Evolutionary conservation across 2,113 vertebrate species (phyloP).

Genomic region (Gymnobelideus leadbeateri): DNA sequence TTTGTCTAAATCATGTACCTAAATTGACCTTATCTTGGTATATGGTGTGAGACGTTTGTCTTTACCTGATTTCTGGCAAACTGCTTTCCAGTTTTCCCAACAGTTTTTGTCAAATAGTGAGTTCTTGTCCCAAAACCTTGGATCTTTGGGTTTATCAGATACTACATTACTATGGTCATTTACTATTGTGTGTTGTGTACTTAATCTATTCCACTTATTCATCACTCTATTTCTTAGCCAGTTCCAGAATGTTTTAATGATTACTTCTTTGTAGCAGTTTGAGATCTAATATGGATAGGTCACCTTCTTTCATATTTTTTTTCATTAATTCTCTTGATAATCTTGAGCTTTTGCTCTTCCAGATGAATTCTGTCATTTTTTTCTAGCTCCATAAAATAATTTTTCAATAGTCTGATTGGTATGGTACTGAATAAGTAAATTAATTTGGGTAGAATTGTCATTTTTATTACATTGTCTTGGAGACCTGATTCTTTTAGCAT

Average conservation of each 20-base stretch:
- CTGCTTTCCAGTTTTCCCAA: neutral
- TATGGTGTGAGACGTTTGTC: neutral
- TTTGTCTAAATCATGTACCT: neutral
- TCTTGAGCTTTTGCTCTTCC: neutral
- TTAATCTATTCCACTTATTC: neutral
- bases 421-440: neutral
- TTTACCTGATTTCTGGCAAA: neutral
- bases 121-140: neutral
- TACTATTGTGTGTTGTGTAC: neutral
- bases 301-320: neutral
- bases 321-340: neutral
- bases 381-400: neutral
- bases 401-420: neutral
- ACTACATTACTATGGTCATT: neutral
- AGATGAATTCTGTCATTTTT: neutral
- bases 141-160: neutral
- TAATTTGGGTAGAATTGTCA: neutral
- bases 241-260: neutral
- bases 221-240: neutral
- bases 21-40: neutral
- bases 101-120: neutral
- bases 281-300: too few species aligned
- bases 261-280: neutral
- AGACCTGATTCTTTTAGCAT: neutral
- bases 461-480: neutral